A percentile compares a stretch with the other conserved stretches of the same genome.
Evolutionary conservation across 2,888 invertebrate species (phyloP).

Genomic region (Orchesella flavescens): DNA sequence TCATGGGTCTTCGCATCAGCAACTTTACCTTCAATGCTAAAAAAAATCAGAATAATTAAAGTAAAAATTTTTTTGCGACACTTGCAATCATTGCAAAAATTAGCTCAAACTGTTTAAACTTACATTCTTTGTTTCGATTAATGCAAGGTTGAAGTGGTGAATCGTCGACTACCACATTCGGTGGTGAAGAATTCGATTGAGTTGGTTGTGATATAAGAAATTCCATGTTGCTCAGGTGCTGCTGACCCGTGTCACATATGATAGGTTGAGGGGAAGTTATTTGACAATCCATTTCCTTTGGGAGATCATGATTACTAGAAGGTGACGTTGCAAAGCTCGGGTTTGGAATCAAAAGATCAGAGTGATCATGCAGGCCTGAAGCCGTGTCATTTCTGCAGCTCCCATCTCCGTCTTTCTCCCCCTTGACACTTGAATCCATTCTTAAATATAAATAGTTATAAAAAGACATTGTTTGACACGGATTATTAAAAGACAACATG

Average conservation of each 20-base stretch:
- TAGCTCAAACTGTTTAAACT: too few relatives aligned
- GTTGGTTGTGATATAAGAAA: slow-evolving; percentile 2
- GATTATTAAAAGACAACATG: not conserved
- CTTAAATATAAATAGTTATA: slow-evolving; percentile 5
- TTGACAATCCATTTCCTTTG: slow-evolving; percentile 42
- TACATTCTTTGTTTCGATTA: slow-evolving; percentile 98
- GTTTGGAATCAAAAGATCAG: slow-evolving; percentile 58
- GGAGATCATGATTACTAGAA: slow-evolving; percentile 46
- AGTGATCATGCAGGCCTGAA: slow-evolving; percentile 48
- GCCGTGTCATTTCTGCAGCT: slow-evolving; percentile 23
- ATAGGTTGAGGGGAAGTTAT: slow-evolving; percentile 42
- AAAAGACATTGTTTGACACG: not conserved
- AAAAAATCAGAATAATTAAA: slow-evolving; percentile 75
- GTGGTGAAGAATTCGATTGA: slow-evolving; percentile 79
- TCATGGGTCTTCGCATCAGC: slow-evolving; percentile 94
- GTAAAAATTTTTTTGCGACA: not conserved
- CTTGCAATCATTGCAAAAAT: not conserved
- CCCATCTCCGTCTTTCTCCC: slow-evolving; percentile 37
- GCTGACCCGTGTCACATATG: not conserved
- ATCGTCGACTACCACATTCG: slow-evolving; percentile 94
- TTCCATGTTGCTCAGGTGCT: slow-evolving; percentile 4
- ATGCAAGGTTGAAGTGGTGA: slow-evolving; percentile 93
- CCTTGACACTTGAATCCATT: slow-evolving; percentile 43
- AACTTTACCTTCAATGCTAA: slow-evolving; percentile 97
- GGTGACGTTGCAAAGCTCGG: slow-evolving; percentile 50